Evolutionary conservation across 2,888 invertebrate genomes (phyloP), one percentile per base, ranked within the genome.

Genomic region (Dasypolia templi): DNA sequence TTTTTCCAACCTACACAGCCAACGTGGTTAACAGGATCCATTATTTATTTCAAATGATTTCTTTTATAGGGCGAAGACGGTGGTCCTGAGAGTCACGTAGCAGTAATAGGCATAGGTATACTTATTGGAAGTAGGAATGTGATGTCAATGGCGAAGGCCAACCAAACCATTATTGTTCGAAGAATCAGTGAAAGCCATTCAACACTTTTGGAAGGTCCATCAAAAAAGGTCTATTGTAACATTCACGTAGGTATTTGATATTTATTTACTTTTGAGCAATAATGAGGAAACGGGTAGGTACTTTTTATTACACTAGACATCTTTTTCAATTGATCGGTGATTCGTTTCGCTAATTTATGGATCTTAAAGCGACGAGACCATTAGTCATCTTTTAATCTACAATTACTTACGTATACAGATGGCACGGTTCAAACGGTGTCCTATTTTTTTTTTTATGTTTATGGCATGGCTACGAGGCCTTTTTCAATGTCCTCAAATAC

Each of bases 181-280:
- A 44, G 64, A 72, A 72, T 42, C 42, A 68, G 81, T 77, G 79
- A 80, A 81, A 80, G 79, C 72, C 29, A 75, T 70, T 46, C 17
- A 65, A 61, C 39, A 49, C 39, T 26, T 61, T 35, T 64, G 58
- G 49, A 49, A 70, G 71, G 66, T 67, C 35, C 0, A 2, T 42
- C 26, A n/a, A 61, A 79, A 69, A 61, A 35, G n/a, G 9, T 61
- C 4, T 46, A 56, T 77, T 79, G 46, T 77, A 17, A 65, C 1
- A 7, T 29, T 55, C 73, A 73, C 59, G 72, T 69, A 51, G 2
- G 5, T 3, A 26, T 42, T 46, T 26, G 5, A 19, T 62, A 22
- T 35, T 42, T 19, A 58, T 42, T 51, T 39, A 11, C 9, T 73
- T 19, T 51, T 56, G 55, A 19, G 42, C 17, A 44, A 9, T 26